Conservation (phyloP, 2,797 vertebrate genomes). For the Tenualosa ilisha region DNA sequence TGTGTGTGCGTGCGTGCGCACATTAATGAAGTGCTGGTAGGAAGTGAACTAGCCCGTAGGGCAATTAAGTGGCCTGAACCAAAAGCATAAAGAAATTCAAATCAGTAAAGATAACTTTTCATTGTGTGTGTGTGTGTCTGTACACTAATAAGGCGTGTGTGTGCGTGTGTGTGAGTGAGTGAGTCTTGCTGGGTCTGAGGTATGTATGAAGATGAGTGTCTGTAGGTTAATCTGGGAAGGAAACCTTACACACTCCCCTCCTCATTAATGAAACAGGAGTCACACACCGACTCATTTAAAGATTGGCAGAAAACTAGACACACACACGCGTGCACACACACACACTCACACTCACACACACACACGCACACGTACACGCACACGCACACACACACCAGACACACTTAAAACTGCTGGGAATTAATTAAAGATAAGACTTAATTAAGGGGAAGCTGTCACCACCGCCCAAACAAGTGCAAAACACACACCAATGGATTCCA, state of each 20-base stretch:
- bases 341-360: background rate
- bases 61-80: background rate
- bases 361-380: background rate
- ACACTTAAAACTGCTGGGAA: slow-evolving; percentile 29
- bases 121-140: background rate
- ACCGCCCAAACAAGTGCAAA: background rate
- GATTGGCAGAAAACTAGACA: background rate
- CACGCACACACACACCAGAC: background rate
- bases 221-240: slow-evolving; percentile 34
- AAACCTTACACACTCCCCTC: slow-evolving; percentile 26
- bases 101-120: background rate
- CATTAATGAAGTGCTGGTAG: background rate
- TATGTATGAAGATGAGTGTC: slow-evolving; percentile 30
- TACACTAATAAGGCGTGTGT: background rate
- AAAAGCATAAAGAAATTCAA: background rate
- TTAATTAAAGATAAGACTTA: slow-evolving; percentile 52
- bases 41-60: background rate
- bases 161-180: slow-evolving; percentile 15
- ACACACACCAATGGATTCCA: background rate
- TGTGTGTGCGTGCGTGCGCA: background rate
- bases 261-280: slow-evolving; percentile 32
- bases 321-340: background rate
- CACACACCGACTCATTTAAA: no score
- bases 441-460: slow-evolving; percentile 32
- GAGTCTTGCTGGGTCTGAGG: background rate